Evolutionary conservation across 2,888 invertebrate species (phyloP), one percentile per base, ranked within the genome.

Genomic region (Phortica okadai): DNA sequence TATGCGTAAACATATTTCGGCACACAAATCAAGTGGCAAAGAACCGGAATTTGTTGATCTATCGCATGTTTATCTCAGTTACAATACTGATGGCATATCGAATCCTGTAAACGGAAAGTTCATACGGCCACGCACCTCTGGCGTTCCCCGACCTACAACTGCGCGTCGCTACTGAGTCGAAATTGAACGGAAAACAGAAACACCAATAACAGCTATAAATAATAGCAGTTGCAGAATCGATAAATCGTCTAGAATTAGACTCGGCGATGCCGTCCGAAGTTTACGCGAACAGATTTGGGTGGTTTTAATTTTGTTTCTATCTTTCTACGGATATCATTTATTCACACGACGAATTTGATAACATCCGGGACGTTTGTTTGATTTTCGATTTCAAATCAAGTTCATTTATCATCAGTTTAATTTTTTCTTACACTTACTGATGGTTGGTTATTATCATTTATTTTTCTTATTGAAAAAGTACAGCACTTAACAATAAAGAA

Each of bases 1-100:
- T 90, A 99, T 99, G 98, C 93, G 96, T 77, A 96, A 96, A 90
- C 93, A 93, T 84, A 91, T 92, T 59, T 84, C 90, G 25, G 90
- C 92, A 56, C 85, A 91, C 75, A 91, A 91, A 78, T 84, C 89
- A 14, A 89, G 86, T 72, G 85, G 88, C 41, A 92, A 92, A 82
- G 92, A 92, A 93, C 92, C 92, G 74, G 92, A 93, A 11, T 94
- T 93, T 75, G 92, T 94, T 3, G 95, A 95, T 87, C 91, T 95
- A 64, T 94, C 94, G 0, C 93, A 94, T 82, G 93, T 95, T 8
- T 95, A 95, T 91, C 91, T 95, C 54, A 93, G 94, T 44, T 95
- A 95, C 84, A 94, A 93, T 75, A 92, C 90, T 2, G 92, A 93
- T 69, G 92, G 92, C n/a, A 92, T 93, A 0, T 92, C 92, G 87